phyloP scores from a whole-genome alignment of 23 tunicate species.

The Oikopleura vanhoeffeni region DNA sequence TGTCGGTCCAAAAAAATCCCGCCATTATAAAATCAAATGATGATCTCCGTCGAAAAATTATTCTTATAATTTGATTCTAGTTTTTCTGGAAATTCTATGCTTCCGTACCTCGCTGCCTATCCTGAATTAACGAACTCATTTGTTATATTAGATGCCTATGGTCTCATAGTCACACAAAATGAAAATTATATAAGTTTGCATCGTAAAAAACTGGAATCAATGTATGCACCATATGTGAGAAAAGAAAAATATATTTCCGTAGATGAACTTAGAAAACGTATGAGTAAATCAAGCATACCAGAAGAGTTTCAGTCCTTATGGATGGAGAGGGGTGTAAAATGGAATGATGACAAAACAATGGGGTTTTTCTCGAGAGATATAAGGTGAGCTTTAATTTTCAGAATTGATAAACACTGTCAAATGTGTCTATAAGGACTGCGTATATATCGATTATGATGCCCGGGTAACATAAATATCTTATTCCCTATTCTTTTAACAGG shows the following conservation, averaged over 20 bases:
- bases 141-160: background rate
- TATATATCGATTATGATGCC: too few relatives aligned
- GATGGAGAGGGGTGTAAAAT: slow-evolving; percentile 1
- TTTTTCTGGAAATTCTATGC: background rate
- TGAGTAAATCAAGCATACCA: background rate
- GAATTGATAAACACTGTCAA: too few relatives aligned
- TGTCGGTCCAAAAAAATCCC: too few relatives aligned
- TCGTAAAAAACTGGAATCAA: background rate
- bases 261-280: background rate
- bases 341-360: background rate
- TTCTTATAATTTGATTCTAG: too few relatives aligned
- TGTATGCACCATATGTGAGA: background rate
- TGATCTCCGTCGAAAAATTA: too few relatives aligned
- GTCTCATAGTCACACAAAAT: background rate
- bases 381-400: background rate
- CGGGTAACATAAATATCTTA: too few relatives aligned
- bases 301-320: background rate
- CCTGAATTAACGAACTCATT: background rate
- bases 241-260: background rate
- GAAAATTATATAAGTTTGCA: background rate
- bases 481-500: too few relatives aligned
- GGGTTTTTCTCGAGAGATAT: background rate
- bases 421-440: too few relatives aligned
- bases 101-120: background rate
- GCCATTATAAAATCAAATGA: too few relatives aligned